Conservation (phyloP, 2,113 vertebrate genomes). For the Fukomys damarensis region DNA sequence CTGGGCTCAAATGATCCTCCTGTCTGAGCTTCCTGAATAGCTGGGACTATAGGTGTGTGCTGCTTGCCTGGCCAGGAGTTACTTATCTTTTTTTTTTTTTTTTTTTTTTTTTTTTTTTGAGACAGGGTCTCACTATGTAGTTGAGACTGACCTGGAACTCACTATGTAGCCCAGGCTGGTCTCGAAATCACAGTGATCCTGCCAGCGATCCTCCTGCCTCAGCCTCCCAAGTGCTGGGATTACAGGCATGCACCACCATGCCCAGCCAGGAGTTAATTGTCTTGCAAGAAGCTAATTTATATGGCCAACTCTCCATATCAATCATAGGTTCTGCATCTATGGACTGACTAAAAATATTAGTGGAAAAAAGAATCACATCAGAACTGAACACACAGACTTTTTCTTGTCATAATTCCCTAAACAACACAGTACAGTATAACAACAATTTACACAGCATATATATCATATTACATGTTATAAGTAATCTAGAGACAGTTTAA, state of each 20-base stretch:
- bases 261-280: slow-evolving; percentile 1
- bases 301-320: neutral
- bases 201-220: neutral
- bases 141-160: too few species aligned
- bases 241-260: neutral
- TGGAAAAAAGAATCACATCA: neutral
- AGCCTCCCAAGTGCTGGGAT: neutral
- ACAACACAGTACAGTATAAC: slow-evolving; percentile 38
- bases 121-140: too few species aligned
- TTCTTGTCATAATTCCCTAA: neutral
- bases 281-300: neutral
- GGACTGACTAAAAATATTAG: neutral
- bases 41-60: neutral
- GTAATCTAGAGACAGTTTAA: slow-evolving; percentile 21
- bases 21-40: neutral
- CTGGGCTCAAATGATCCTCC: neutral
- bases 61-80: neutral
- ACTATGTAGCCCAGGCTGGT: too few species aligned
- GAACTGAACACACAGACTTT: neutral
- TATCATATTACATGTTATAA: slow-evolving; percentile 4
- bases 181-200: neutral
- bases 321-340: neutral
- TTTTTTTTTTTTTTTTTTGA: too few species aligned
- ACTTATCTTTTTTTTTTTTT: too few species aligned
- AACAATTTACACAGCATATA: slow-evolving; percentile 40